Conservation (phyloP, 2,888 invertebrate genomes). For the Cactoblastis cactorum region DNA sequence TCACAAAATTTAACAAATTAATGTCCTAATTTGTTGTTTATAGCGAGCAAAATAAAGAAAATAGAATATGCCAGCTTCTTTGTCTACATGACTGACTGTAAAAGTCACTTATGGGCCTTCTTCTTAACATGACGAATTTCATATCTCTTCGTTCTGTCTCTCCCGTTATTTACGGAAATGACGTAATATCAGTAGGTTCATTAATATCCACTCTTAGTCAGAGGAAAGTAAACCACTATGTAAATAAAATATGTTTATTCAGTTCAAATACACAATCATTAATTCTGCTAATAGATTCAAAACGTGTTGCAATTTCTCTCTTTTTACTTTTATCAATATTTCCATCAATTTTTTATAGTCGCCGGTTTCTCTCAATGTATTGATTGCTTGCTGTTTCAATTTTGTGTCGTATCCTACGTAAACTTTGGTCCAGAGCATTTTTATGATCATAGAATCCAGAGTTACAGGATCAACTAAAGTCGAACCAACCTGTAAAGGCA, state of each 20-base stretch:
- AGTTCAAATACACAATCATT: conserved; percentile 48
- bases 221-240: neutral
- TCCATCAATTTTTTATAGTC: conserved; percentile 53
- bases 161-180: too few species aligned
- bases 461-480: conserved; percentile 45
- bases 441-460: conserved; percentile 59
- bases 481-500: conserved; percentile 37
- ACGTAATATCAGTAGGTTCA: too few species aligned
- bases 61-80: too few species aligned
- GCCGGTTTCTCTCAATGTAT: conserved; percentile 39
- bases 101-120: too few species aligned
- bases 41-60: too few species aligned
- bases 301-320: conserved; percentile 47
- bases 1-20: too few species aligned
- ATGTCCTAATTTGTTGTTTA: too few species aligned
- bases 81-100: too few species aligned
- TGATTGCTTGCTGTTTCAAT: conserved; percentile 53
- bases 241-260: conserved; percentile 15
- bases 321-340: conserved; percentile 47
- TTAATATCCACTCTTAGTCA: too few species aligned
- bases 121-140: too few species aligned
- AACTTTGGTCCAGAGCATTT: conserved; percentile 62
- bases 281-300: conserved; percentile 52
- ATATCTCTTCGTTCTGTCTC: too few species aligned
- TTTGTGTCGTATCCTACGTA: conserved; percentile 46